Base-by-base conservation (phyloP, 2,888 invertebrate species). In the Pristionchus entomophagus region DNA sequence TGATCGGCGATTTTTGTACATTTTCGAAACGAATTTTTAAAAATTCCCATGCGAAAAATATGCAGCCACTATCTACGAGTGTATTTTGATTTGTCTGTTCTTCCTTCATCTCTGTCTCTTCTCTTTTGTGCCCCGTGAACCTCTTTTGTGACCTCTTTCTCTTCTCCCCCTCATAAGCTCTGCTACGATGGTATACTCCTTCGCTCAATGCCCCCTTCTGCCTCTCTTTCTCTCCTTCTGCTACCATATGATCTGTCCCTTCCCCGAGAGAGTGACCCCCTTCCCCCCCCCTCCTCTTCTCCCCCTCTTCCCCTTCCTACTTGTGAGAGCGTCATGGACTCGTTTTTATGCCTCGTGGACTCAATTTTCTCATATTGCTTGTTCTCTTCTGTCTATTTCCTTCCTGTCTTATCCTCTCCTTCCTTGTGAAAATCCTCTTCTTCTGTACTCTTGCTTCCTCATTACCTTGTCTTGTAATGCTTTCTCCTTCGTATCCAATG, bases 11-110 rank as follows among this genome's bases (percentile, higher is more conserved):
- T 80, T 80, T 80, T 51, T 80, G 49, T 80, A 51, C 51, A 80
- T 41, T 80, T 77, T 12, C 29, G 41, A 51, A 80, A 49, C 32
- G 12, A 26, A 22, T 51, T 51, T 29, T 35, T 29, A 17, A n/a
- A 80, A 29, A 26, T 49, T 80, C 51, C 78, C 32, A 41, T 41
- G 49, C 78, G 32, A 80, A 51, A 51, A 80, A 51, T 29, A 80
- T 51, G 41, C 51, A 51, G 78, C 78, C 78, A 80, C 78, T 35
- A 51, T 51, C 78, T 80, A 80, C 78, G 78, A 80, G 78, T 80
- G 78, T 80, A 51, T 19, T 80, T 80, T 80, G 8, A 45, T 80
- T 29, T 10, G 8, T 32, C 51, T 80, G 78, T 29, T 80, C 32
- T 32, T 65, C 65, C 19, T 6, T 80, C 41, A 29, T 80, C 32